Evolutionary conservation across 2,113 vertebrate species (phyloP), one percentile per base, ranked within the genome.

Genomic region (Pao palembangensis): DNA sequence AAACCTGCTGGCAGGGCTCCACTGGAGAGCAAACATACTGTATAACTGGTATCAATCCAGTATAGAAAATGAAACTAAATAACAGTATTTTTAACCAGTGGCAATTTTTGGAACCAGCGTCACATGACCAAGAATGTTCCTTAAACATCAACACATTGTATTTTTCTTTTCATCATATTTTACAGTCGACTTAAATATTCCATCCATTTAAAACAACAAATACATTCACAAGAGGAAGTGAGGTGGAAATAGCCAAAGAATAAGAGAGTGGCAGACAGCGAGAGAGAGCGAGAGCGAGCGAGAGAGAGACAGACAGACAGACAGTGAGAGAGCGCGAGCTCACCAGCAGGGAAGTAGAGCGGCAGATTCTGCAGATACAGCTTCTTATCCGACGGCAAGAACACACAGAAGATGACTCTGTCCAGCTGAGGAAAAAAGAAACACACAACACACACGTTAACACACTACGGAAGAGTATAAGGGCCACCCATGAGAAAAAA

Each of bases 321-420:
- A 11, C 28, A 47, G 50, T 49, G 42, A 46, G 38, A 10, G 19
- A 58, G 46, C 53, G 18, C 6, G 34, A 38, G 76, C 90, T 88
- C 65, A 91, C 90, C 88, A 57, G 67, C 64, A 51, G 91, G 89
- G 78, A 92, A 92, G 80, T 91, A 91, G 55, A 86, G 82, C 15
- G 88, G 87, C 69, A 92, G 79, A 64, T 79, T 86, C 50, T 82
- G 69, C 70, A 80, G 80, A 71, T 92, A 92, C 54, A 92, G 80
- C 59, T 90, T 74, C 69, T 87, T 83, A 61, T 92, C 91, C 66
- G 71, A 81, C 13, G 88, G 88, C 73, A 91, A 81, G 61, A 92
- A 92, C 65, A 91, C 86, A 51, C 91, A 92, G 85, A 92, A 89
- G 80, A 92, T 83, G 76, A 92, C 74, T 80, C 90, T 88, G 86